Evolutionary conservation across 2,888 invertebrate genomes (phyloP).

Genomic region (Tiliacea aurago): DNA sequence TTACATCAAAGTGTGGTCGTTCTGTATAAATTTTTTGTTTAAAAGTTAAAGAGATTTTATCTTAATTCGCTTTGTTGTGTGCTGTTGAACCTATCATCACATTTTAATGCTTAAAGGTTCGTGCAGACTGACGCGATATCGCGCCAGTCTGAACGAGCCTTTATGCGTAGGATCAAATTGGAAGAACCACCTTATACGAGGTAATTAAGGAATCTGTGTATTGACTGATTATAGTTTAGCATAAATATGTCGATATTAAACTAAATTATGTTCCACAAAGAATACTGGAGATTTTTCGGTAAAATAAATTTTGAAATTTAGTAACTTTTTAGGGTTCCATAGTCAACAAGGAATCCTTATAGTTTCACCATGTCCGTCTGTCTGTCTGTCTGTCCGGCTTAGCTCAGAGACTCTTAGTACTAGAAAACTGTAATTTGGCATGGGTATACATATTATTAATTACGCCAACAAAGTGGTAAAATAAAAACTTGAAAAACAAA

Average conservation of each 20-base stretch:
- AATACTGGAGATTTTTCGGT: not conserved
- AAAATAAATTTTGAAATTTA: not conserved
- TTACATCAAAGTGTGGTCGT: constrained; percentile 51
- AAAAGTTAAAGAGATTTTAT: constrained; percentile 6
- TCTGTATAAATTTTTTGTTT: not conserved
- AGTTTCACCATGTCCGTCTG: too few species aligned
- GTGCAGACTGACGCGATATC: too few species aligned
- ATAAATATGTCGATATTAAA: not conserved
- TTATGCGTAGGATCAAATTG: not conserved
- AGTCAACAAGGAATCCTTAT: too few species aligned
- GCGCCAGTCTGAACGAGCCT: too few species aligned
- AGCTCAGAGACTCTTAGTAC: too few species aligned
- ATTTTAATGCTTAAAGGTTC: not conserved
- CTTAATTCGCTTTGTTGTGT: constrained; percentile 2
- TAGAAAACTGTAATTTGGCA: too few species aligned
- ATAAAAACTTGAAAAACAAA: too few species aligned
- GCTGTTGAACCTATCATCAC: not conserved
- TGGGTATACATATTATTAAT: too few species aligned
- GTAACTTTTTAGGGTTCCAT: too few species aligned
- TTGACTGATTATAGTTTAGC: too few species aligned
- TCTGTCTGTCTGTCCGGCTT: too few species aligned
- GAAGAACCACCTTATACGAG: not conserved
- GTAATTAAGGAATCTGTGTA: not conserved
- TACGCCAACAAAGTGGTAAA: too few species aligned
- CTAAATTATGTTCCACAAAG: not conserved